These are phyloP conservation scores for Helicoverpa armigera DNA, from an alignment of 1,140 invertebrate species.

Conservation along the genomic window DNA sequence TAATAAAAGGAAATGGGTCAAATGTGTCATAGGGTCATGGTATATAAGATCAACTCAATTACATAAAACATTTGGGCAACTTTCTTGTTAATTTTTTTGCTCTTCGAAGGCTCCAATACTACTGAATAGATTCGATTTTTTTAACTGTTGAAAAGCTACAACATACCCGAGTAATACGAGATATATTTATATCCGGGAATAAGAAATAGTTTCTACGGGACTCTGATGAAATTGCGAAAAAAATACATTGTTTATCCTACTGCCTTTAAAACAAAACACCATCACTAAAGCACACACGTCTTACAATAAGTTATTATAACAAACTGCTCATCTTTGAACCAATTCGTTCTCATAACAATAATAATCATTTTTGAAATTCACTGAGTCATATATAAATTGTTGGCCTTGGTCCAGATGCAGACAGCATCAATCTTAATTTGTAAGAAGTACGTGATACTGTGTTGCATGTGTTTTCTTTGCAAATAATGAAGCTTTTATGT, in stretches of 20 bases:
- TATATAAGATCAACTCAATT: not conserved
- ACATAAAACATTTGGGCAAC: too few species aligned
- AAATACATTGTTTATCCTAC: not conserved
- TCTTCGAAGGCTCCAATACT: too few species aligned
- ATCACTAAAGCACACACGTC: not conserved
- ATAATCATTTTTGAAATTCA: conserved; percentile 12
- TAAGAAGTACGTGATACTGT: not conserved
- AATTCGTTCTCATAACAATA: conserved; percentile 7
- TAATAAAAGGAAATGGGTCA: conserved; percentile 1
- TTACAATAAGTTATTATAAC: not conserved
- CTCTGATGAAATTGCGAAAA: too few species aligned
- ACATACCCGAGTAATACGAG: too few species aligned
- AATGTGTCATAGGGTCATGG: not conserved
- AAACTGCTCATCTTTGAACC: not conserved
- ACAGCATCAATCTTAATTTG: conserved; percentile 11
- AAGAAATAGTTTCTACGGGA: too few species aligned
- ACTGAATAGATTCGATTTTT: too few species aligned
- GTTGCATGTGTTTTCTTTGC: conserved; percentile 13
- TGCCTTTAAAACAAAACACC: not conserved
- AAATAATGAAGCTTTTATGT: not conserved
- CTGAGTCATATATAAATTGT: not conserved
- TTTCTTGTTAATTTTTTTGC: too few species aligned
- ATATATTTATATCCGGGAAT: too few species aligned
- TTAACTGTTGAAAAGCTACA: too few species aligned
- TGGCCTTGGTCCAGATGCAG: not conserved